Evolutionary conservation across 2,797 vertebrate genomes (phyloP).

Genomic region (Galagoides demidoff): DNA sequence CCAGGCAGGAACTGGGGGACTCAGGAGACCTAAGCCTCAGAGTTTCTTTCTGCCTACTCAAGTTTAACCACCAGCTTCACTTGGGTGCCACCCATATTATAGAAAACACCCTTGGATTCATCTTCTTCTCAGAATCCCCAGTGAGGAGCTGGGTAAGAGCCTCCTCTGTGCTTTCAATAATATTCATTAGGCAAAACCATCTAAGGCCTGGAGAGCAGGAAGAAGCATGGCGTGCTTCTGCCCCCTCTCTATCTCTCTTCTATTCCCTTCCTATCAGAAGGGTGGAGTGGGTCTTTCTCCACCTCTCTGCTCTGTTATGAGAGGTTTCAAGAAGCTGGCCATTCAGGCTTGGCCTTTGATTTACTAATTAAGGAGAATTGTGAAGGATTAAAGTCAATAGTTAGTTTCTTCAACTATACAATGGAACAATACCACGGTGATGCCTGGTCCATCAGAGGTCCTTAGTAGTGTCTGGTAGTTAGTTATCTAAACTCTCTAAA

Average conservation of each 20-base stretch:
- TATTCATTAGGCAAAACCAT: background rate
- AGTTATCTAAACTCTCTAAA: background rate
- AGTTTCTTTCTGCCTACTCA: background rate
- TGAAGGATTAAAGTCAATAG: background rate
- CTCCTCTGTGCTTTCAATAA: background rate
- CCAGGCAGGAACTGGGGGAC: background rate
- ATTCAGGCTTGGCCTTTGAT: conserved; percentile 3
- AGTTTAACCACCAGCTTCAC: background rate
- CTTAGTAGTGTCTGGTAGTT: background rate
- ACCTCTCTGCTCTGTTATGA: background rate
- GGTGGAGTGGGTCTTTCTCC: background rate
- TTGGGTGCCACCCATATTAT: background rate
- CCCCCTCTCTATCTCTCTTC: background rate
- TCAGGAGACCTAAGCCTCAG: background rate
- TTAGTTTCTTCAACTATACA: background rate
- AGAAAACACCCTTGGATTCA: conserved; percentile 1
- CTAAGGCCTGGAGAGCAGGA: background rate
- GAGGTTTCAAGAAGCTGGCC: background rate
- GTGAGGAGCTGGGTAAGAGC: background rate
- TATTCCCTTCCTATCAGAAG: background rate
- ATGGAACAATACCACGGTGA: background rate
- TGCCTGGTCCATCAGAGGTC: background rate
- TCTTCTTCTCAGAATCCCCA: background rate
- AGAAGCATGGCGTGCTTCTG: background rate
- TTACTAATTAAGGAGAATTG: conserved; percentile 3